Base-by-base conservation (phyloP, 2,113 vertebrate genomes). In the Sinocyclocheilus anophthalmus region DNA sequence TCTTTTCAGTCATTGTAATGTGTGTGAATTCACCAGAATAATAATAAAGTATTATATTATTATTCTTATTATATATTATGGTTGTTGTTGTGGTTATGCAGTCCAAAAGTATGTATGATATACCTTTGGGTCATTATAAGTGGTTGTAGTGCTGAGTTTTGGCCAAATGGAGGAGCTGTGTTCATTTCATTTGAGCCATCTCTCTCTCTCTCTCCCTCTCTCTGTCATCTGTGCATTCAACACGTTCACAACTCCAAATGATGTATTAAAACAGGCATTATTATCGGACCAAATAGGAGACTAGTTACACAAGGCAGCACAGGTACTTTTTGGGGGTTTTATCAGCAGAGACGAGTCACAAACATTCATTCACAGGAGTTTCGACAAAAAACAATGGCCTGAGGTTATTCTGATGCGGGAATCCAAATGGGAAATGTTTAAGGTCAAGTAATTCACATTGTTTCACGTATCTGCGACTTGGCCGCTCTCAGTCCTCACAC, bases 101-200 rank as follows among this genome's bases (percentile, higher is more conserved):
- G 12, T 13, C 48, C 12, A 50, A 13, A 50, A 50, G 48, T 50
- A 13, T 50, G 5, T n/a, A n/a, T n/a, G n/a, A n/a, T n/a, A n/a
- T n/a, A n/a, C n/a, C n/a, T 30, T 30, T 30, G 30, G 30, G 1
- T 30, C 30, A 30, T 30, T 30, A 30, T 30, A 30, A 30, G 2
- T 30, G 9, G 13, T 22, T 42, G 70, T 30, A 84, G 26, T 78
- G 61, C 13, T 22, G 83, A 42, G 50, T 78, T 83, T n/a, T 72
- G 2, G 39, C 91, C 87, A 82, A 33, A 63, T 73, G 88, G 80
- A 45, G 86, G 86, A 65, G 81, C 88, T 84, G 73, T 73, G 65
- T 73, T 67, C 81, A 86, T 89, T 84, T 85, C 14, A 53, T 81
- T 16, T 42, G 3, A 57, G 4, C 69, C 18, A 33, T 72, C 45